phyloP scores from a whole-genome alignment of 2,888 invertebrate species.

The Eremobia ochroleuca region DNA sequence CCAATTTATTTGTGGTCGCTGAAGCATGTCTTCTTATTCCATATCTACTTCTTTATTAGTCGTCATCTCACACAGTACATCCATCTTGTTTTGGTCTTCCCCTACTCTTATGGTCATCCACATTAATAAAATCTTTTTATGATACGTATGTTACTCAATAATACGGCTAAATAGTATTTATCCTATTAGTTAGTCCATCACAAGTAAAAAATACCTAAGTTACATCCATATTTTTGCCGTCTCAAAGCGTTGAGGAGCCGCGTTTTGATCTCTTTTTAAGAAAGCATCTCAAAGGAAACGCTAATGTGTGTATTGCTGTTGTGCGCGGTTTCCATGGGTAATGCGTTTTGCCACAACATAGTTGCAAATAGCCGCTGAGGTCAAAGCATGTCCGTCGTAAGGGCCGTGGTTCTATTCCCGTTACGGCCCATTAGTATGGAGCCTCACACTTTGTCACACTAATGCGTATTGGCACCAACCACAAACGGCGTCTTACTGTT shows the following conservation, averaged over 20 bases:
- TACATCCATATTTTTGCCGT: not conserved
- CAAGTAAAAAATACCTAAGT: not conserved
- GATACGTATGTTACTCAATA: conserved; percentile 1
- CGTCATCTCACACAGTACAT: not conserved
- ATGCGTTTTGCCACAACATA: not conserved
- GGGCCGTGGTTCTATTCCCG: conserved; percentile 17
- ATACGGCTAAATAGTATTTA: not conserved
- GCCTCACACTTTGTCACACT: conserved; percentile 23
- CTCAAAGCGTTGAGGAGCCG: not conserved
- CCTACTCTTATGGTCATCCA: not conserved
- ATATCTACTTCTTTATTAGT: not conserved
- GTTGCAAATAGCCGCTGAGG: not conserved
- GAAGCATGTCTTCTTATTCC: not conserved
- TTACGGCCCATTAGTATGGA: conserved; percentile 37
- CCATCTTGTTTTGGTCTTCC: not conserved
- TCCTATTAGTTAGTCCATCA: not conserved
- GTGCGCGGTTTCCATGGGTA: not conserved
- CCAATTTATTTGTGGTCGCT: not conserved
- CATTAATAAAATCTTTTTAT: not conserved
- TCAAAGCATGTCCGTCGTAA: not conserved
- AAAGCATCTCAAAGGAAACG: not conserved
- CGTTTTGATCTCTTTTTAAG: not conserved
- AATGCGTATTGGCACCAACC: conserved; percentile 46
- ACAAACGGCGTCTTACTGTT: conserved; percentile 20
- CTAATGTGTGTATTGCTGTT: not conserved